A percentile compares a stretch with the other conserved stretches of the same genome.
Evolutionary conservation across 2,888 invertebrate genomes (phyloP).

Genomic region (Colostygia pectinataria): DNA sequence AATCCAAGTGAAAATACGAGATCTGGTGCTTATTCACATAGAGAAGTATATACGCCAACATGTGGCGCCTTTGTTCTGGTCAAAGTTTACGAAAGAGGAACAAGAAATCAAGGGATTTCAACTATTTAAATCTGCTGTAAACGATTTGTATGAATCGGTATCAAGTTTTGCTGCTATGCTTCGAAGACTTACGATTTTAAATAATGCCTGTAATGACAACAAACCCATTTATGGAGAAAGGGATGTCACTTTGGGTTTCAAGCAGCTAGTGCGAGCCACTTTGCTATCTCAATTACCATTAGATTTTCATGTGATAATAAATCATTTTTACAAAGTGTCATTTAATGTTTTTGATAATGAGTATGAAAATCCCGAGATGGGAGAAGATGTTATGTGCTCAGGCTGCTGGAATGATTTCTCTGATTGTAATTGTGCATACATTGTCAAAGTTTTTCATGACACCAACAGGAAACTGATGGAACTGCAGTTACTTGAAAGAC

Average conservation of each 20-base stretch:
- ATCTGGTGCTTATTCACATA: constrained; percentile 70
- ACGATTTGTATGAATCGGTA: constrained; percentile 83
- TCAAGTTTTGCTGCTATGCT: constrained; percentile 81
- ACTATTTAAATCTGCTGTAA: constrained; percentile 86
- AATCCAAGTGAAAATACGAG: constrained; percentile 68
- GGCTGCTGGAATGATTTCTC: constrained; percentile 87
- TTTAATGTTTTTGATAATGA: constrained; percentile 87
- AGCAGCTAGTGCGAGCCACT: constrained; percentile 85
- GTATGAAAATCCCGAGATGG: constrained; percentile 77
- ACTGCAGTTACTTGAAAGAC: constrained; percentile 90
- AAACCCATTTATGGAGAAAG: constrained; percentile 80
- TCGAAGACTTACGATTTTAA: constrained; percentile 79
- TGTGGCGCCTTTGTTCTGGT: constrained; percentile 86
- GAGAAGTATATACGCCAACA: constrained; percentile 84
- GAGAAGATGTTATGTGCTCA: constrained; percentile 85
- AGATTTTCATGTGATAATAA: constrained; percentile 86
- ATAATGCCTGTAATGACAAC: constrained; percentile 66
- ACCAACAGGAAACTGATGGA: constrained; percentile 90
- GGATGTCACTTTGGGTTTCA: constrained; percentile 82
- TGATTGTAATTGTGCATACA: constrained; percentile 84
- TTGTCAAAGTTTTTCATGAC: constrained; percentile 88
- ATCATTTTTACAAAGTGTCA: constrained; percentile 90
- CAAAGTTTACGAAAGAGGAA: constrained; percentile 79
- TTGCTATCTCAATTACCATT: constrained; percentile 88
- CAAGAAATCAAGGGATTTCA: constrained; percentile 84